These are phyloP conservation scores for Danio albolineatus DNA, from an alignment of 2,797 vertebrate genomes.

Conservation along the genomic window DNA sequence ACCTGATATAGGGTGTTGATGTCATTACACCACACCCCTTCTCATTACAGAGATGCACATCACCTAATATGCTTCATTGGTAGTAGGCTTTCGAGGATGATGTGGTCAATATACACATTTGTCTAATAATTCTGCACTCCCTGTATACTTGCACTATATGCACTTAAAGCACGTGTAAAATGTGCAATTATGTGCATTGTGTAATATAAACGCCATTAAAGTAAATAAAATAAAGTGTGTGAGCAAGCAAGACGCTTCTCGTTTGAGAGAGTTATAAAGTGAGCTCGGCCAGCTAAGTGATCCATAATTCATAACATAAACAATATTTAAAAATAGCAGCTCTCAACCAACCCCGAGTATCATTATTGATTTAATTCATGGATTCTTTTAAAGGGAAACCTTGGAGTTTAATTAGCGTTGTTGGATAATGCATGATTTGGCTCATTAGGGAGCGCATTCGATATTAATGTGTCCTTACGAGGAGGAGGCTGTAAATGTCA, in stretches of 20 bases:
- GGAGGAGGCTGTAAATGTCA: constrained; percentile 49
- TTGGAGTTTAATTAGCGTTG: constrained; percentile 73
- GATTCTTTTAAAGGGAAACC: constrained; percentile 68
- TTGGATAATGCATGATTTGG: constrained; percentile 72
- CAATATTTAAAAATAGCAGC: constrained; percentile 59
- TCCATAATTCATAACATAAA: constrained; percentile 60
- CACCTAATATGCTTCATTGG: too few species aligned
- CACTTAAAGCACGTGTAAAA: too few species aligned
- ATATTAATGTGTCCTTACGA: constrained; percentile 56
- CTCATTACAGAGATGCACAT: too few species aligned
- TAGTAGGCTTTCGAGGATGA: too few species aligned
- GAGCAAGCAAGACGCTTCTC: neutral
- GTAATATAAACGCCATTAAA: neutral
- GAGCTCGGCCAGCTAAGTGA: constrained; percentile 51
- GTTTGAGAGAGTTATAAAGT: constrained; percentile 32
- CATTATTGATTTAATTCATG: constrained; percentile 76
- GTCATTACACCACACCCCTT: too few species aligned
- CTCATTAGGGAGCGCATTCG: constrained; percentile 63
- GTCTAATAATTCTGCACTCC: too few species aligned
- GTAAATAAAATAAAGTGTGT: too few species aligned
- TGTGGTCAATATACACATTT: too few species aligned
- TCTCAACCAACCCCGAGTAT: constrained; percentile 65
- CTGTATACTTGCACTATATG: too few species aligned
- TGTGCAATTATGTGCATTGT: neutral
- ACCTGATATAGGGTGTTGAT: too few species aligned